A percentile compares a stretch with the other conserved stretches of the same genome.
Evolutionary conservation across 2,888 invertebrate species (phyloP).

Genomic region (Pseudanteris insignis): DNA sequence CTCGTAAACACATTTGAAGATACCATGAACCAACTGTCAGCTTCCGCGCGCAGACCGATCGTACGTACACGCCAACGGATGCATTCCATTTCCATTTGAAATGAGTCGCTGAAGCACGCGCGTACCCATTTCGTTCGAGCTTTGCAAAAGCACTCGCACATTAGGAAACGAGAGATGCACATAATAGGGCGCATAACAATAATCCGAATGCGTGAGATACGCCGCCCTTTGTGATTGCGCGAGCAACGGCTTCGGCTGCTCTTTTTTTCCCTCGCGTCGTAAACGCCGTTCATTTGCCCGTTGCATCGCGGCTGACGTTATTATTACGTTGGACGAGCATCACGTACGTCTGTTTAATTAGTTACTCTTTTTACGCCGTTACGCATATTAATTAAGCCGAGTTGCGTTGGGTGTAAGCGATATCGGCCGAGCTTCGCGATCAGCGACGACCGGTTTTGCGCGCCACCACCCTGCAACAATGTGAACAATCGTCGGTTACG

Average conservation of each 20-base stretch:
- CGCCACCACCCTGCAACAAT: too few relatives aligned
- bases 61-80: conserved; percentile 33
- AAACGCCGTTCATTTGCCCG: too few relatives aligned
- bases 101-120: conserved; percentile 46
- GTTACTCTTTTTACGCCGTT: too few relatives aligned
- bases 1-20: conserved; percentile 45
- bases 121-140: conserved; percentile 44
- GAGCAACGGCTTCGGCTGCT: conserved; percentile 12
- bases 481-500: too few relatives aligned
- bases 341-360: too few relatives aligned
- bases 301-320: too few relatives aligned
- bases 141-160: conserved; percentile 42
- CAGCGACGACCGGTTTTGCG: too few relatives aligned
- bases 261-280: too few relatives aligned
- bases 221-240: conserved; percentile 22
- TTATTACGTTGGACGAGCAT: too few relatives aligned
- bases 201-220: conserved; percentile 8
- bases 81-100: conserved; percentile 52
- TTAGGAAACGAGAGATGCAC: conserved; percentile 24
- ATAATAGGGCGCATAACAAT: conserved; percentile 29
- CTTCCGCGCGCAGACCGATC: conserved; percentile 22
- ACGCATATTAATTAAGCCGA: too few relatives aligned
- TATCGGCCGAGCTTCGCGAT: too few relatives aligned
- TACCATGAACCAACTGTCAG: conserved; percentile 47
- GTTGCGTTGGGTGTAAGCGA: too few relatives aligned